Base-by-base conservation (phyloP, 2,113 vertebrate genomes). In the Furnarius figulus region DNA sequence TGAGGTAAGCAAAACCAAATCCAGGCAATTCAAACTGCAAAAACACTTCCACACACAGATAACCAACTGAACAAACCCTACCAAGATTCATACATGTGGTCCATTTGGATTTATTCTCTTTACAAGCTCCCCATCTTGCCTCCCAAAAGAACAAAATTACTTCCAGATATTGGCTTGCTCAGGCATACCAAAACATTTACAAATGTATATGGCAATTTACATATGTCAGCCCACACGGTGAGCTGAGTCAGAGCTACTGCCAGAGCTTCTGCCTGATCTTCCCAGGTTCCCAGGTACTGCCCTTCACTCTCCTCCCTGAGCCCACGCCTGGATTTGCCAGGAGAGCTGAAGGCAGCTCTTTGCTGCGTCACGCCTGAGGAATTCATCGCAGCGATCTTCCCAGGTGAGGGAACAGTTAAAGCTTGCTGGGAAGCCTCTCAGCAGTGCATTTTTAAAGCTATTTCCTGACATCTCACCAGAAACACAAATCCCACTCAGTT, bases 401-500 rank as follows among this genome's bases (percentile, higher is more conserved):
- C 82, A 76, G 87, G 96, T 73, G 53, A 91, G 79, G 74, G 28
- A 96, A 93, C 6, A 11, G 95, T 91, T 93, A 95, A 92, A 82
- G 52, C 85, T 90, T 18, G 68, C 85, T 90, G 90, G 92, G 92
- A 96, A 97, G 94, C 77, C 92, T 95, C 90, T 89, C 92, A 49
- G 85, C 90, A 82, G 73, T 46, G 76, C 93, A 12, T 90, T 95
- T 90, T 61, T 65, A 58, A 68, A 96, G 90, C 92, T 90, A 90
- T 94, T 96, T 97, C 96, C 93, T 92, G 92, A 95, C 90, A 87
- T 79, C 85, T 96, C 92, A 97, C 93, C 90, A 96, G 92, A 93
- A 97, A 95, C 94, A 93, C 88, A 95, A 79, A 95, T 96, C 92
- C 96, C 92, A 95, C 95, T 96, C 93, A 95, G 84, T 96, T 97